phyloP scores from a whole-genome alignment of 2,888 invertebrate species.

The Tolmerus cingulatus region DNA sequence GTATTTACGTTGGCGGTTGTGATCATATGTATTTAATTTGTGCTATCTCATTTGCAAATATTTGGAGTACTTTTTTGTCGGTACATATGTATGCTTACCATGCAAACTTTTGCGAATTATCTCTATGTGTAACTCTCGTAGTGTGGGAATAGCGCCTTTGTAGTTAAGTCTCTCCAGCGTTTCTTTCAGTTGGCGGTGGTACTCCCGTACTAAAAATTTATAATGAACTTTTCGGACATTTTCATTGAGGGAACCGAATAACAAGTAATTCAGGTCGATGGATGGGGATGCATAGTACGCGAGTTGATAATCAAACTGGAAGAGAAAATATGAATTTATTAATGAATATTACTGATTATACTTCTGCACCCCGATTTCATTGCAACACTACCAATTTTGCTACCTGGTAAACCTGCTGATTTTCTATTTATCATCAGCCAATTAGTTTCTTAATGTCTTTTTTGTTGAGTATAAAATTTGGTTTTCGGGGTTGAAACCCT shows the following conservation, averaged over 20 bases:
- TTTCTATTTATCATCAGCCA: too few species aligned
- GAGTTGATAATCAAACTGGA: slow-evolving; percentile 60
- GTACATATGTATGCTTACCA: slow-evolving; percentile 51
- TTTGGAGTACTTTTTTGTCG: neutral
- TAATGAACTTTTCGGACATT: slow-evolving; percentile 59
- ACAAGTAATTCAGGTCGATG: slow-evolving; percentile 60
- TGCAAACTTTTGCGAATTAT: slow-evolving; percentile 59
- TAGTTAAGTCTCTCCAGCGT: slow-evolving; percentile 58
- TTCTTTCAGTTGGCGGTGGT: slow-evolving; percentile 57
- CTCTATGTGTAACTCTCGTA: slow-evolving; percentile 60
- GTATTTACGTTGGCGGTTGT: neutral
- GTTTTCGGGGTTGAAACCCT: too few species aligned
- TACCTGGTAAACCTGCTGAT: too few species aligned
- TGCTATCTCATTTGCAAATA: neutral
- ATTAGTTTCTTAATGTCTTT: too few species aligned
- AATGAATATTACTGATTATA: too few species aligned
- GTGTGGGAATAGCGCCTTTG: slow-evolving; percentile 57
- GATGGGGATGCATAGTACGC: slow-evolving; percentile 61
- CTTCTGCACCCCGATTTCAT: too few species aligned
- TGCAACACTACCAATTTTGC: too few species aligned
- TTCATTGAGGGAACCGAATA: slow-evolving; percentile 60
- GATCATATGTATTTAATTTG: neutral
- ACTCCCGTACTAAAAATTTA: slow-evolving; percentile 59
- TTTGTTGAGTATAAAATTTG: too few species aligned
- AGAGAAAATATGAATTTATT: neutral